phyloP scores from a whole-genome alignment of 1,140 invertebrate genomes.

The Lineus longissimus region DNA sequence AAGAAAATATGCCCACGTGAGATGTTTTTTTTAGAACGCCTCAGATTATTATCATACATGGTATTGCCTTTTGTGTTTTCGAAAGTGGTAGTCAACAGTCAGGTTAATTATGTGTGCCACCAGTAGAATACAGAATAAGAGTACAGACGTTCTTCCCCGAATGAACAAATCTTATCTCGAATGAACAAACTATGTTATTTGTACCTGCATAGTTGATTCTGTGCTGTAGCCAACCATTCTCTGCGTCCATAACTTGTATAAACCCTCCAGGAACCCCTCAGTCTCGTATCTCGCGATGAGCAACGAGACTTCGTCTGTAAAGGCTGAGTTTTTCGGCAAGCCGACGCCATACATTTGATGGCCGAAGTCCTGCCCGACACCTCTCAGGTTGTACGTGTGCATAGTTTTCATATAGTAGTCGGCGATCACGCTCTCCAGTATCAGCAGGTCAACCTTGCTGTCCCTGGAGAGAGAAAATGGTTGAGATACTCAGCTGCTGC shows the following conservation, averaged over 20 bases:
- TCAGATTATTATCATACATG: no score
- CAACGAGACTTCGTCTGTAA: neutral
- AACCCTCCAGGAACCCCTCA: neutral
- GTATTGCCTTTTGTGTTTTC: no score
- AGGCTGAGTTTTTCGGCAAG: neutral
- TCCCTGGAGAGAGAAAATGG: neutral
- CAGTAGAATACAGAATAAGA: no score
- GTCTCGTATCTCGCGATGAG: neutral
- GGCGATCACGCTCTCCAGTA: neutral
- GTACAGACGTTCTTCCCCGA: no score
- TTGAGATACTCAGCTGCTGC: no score
- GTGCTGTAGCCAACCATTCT: neutral
- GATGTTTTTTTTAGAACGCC: no score
- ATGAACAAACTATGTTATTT: no score
- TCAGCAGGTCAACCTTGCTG: slow-evolving; percentile 3
- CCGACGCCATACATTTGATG: slow-evolving; percentile 3
- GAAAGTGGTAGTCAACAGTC: no score
- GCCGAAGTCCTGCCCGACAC: slow-evolving; percentile 1
- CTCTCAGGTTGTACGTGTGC: neutral
- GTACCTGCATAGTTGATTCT: no score
- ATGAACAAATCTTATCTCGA: no score
- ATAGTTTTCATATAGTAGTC: slow-evolving; percentile 5
- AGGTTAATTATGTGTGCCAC: no score
- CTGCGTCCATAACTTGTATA: neutral
- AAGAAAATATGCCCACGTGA: no score